Evolutionary conservation across 2,888 invertebrate genomes (phyloP).

Genomic region (Achlya flavicornis): DNA sequence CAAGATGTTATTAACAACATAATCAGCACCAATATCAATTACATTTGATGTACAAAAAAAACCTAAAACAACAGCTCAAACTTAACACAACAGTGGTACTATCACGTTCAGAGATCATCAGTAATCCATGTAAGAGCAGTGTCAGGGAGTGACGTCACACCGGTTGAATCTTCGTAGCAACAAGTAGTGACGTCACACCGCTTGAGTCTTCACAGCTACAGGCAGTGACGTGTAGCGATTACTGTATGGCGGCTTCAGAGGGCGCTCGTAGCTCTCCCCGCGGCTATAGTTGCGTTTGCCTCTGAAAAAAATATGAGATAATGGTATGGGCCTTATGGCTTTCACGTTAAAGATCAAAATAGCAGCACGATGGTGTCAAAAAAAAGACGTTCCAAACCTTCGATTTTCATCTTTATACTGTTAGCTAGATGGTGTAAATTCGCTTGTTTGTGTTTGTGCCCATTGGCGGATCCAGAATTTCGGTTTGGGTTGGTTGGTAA

Average conservation of each 20-base stretch:
- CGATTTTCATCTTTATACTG: no score
- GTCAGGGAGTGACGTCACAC: conserved; percentile 23
- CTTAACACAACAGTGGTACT: not conserved
- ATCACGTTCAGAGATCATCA: conserved; percentile 8
- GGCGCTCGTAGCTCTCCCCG: conserved; percentile 61
- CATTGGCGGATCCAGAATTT: no score
- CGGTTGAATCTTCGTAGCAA: conserved; percentile 25
- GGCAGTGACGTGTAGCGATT: conserved; percentile 71
- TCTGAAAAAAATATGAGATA: conserved; percentile 38
- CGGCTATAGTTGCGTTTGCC: conserved; percentile 54
- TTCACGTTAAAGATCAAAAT: no score
- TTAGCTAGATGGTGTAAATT: no score
- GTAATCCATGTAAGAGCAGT: not conserved
- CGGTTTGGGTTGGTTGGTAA: no score
- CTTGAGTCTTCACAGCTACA: conserved; percentile 34
- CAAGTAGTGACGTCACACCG: conserved; percentile 11
- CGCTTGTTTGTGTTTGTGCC: no score
- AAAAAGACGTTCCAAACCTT: no score
- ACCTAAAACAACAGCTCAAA: not conserved
- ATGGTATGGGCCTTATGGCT: not conserved
- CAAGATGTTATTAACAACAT: no score
- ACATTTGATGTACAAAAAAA: not conserved
- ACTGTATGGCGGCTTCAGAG: conserved; percentile 48
- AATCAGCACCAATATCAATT: not conserved
- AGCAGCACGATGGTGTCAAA: no score